A percentile compares a stretch with the other conserved stretches of the same genome.
phyloP scores from a whole-genome alignment of 2,888 invertebrate genomes.

The Quadroppia sp. region DNA sequence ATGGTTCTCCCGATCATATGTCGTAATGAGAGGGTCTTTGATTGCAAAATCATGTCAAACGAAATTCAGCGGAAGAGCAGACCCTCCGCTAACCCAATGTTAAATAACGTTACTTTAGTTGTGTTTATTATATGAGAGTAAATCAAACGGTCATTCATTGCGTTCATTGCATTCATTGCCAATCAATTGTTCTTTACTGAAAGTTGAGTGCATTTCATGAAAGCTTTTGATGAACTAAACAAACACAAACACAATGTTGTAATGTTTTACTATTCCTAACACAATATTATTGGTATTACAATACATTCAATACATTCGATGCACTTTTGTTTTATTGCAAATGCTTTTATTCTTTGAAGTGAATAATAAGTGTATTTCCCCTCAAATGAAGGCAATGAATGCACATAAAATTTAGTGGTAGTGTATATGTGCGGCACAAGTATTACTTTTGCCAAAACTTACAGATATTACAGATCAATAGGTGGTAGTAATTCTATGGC shows the following conservation, averaged over 20 bases:
- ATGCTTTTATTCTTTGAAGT: constrained; percentile 4
- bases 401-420: constrained; percentile 22
- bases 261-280: constrained; percentile 16
- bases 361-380: constrained; percentile 24
- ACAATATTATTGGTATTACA: constrained; percentile 27
- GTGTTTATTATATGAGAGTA: constrained; percentile 16
- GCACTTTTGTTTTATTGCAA: constrained; percentile 26
- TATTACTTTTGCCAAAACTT: constrained; percentile 26
- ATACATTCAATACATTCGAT: not conserved
- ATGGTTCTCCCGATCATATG: constrained; percentile 14
- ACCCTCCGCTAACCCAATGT: constrained; percentile 10
- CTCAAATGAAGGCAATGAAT: constrained; percentile 21
- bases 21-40: not conserved
- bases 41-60: constrained; percentile 23
- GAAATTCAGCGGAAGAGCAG: not conserved
- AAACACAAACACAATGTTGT: constrained; percentile 16
- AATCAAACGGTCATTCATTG: constrained; percentile 10
- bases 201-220: not conserved
- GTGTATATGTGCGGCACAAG: constrained; percentile 24
- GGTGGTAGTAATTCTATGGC: constrained; percentile 33
- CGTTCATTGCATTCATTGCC: constrained; percentile 29
- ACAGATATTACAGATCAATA: constrained; percentile 33
- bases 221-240: constrained; percentile 29
- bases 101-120: constrained; percentile 26
- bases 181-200: constrained; percentile 10